These are phyloP conservation scores for Aphelenchoides besseyi DNA, from an alignment of 1,140 invertebrate genomes.

Conservation along the genomic window DNA sequence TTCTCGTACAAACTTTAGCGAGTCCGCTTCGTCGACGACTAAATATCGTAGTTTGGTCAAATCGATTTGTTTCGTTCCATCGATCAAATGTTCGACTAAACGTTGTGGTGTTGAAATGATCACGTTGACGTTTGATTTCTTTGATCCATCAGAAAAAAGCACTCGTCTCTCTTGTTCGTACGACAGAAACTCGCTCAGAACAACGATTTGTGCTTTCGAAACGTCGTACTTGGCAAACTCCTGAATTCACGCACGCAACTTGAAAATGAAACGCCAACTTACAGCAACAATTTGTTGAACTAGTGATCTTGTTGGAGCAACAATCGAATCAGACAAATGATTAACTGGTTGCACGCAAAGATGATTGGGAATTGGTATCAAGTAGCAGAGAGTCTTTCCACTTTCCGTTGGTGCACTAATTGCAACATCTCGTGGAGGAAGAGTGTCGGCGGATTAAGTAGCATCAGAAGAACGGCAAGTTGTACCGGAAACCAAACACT, in stretches of 20 bases:
- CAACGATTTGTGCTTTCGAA: conserved; percentile 27
- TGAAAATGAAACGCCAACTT: conserved; percentile 23
- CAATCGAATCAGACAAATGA: conserved; percentile 41
- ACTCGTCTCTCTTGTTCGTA: conserved; percentile 34
- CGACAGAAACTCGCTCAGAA: conserved; percentile 24
- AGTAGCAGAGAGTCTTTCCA: conserved; percentile 48
- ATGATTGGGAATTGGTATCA: conserved; percentile 46
- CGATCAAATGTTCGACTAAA: conserved; percentile 46
- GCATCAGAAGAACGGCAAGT: conserved; percentile 35
- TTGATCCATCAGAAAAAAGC: conserved; percentile 27
- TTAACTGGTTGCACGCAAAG: conserved; percentile 11
- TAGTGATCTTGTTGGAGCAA: conserved; percentile 33
- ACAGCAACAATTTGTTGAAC: conserved; percentile 38
- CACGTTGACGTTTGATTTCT: conserved; percentile 29
- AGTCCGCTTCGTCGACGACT: conserved; percentile 49
- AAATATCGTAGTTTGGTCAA: conserved; percentile 39
- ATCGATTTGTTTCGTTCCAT: conserved; percentile 28
- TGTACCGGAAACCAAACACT: conserved; percentile 44
- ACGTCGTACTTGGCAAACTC: conserved; percentile 44
- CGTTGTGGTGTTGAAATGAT: conserved; percentile 47
- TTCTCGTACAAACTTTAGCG: conserved; percentile 36
- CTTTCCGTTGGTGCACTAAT: conserved; percentile 39
- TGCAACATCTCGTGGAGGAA: conserved; percentile 47
- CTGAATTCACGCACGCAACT: conserved; percentile 31
- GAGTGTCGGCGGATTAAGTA: conserved; percentile 23